Base-by-base conservation (phyloP, 2,113 vertebrate genomes). In the Vulpes lagopus region DNA sequence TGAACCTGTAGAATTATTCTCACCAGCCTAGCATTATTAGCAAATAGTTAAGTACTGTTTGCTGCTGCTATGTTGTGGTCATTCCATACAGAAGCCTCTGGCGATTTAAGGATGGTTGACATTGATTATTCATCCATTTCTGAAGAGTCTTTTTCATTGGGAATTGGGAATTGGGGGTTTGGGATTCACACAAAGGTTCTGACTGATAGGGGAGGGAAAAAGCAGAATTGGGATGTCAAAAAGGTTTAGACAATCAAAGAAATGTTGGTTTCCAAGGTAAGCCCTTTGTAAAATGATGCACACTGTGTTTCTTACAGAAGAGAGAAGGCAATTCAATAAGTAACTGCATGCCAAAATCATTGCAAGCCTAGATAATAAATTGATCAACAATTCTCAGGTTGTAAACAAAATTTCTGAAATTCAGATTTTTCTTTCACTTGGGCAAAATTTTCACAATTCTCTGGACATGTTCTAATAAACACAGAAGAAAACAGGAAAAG, bases 71-170 rank as follows among this genome's bases (percentile, higher is more conserved):
- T 74, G 16, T 51, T 92, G 51, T 91, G 23, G 71, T 79, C 57
- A 59, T 59, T 92, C 62, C 20, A 43, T 43, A 73, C 86, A 94
- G 80, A 89, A 80, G 53, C 15, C 35, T 89, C 89, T 81, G 32
- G 30, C 25, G 23, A 38, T 25, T 83, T 92, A 96, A 89, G 57
- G 16, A 74, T 71, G n/a, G 11, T 16, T 95, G 69, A 69, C 60
- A 76, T 19, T 81, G 71, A 91, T 93, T 87, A 92, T 87, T 94
- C 69, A 96, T 91, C 85, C 51, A 73, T 89, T 97, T 92, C 49
- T 91, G 83, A 79, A 92, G 91, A 95, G 64, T 30, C 22, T 85
- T 96, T 93, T 95, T 86, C 88, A 95, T 96, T 97, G 73, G 35
- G 38, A 92, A 95, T 96, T 97, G 73, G 35, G 38, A 92, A 89